Base-by-base conservation (phyloP, 2,113 vertebrate genomes). In the Alces alces region DNA sequence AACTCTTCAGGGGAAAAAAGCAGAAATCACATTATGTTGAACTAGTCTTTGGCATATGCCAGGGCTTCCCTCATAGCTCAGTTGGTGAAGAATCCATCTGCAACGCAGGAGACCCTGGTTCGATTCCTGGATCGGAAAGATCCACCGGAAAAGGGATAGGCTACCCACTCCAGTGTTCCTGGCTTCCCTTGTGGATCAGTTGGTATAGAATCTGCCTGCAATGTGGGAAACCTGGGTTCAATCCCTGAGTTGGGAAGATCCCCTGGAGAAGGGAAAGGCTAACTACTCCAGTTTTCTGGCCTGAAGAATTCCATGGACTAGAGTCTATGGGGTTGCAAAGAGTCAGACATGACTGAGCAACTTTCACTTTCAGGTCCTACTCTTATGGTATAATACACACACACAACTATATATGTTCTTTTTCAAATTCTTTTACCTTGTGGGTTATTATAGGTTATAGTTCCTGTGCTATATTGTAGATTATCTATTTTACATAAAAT, bases 251-350 rank as follows among this genome's bases (percentile, higher is more conserved):
- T 70, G 64, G 64, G 5, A 70, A 36, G n/a, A 70, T 36, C 19
- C 64, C n/a, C 64, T 19, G 8, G 64, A 70, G n/a, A 21, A 70
- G n/a, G 64, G 64, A 70, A 70, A 70, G n/a, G n/a, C 64, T 21
- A 36, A 36, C 33, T 36, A 66, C 33, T 66, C 17, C 64, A 66
- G 16, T 66, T 36, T 10, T 36, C 16, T 66, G 64, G 33, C 33
- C 33, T 66, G 64, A n/a, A 66, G 33, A 66, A 66, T n/a, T 66
- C 64, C 15, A 16, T 17, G 64, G 33, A 66, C 8, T 66, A 2
- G 19, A 66, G 64, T 66, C 17, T 17, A 66, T 0, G 7, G 17
- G 33, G 16, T 66, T 0, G 1, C 8, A 66, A 17, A 66, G 64
- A 66, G 64, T 8, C 2, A 17, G 64, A 66, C 16, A 66, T 0